Percentiles rank a stretch among this genome's conserved stretches.
Conservation (phyloP, 1,140 invertebrate genomes). For the Dendrolimus punctatus region DNA sequence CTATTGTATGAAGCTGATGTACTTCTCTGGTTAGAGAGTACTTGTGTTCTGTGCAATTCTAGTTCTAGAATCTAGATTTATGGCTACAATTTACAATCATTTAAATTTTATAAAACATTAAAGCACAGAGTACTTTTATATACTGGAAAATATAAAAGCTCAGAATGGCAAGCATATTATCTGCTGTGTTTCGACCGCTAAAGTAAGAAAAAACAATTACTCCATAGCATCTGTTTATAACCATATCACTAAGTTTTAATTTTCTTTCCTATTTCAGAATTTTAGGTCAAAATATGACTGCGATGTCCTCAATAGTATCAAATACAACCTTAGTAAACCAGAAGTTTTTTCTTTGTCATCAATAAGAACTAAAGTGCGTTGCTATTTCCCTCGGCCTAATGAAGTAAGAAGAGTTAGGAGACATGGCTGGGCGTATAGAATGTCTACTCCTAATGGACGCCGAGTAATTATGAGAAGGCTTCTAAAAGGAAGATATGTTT, state of each 20-base stretch:
- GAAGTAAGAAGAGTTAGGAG: constrained; percentile 79
- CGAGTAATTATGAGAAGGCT: constrained; percentile 82
- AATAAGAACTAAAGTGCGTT: constrained; percentile 67
- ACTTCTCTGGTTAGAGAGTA: too few relatives aligned
- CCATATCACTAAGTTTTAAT: background rate
- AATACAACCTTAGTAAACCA: constrained; percentile 31
- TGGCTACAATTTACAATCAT: too few relatives aligned
- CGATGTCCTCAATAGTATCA: constrained; percentile 17
- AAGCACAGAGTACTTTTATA: too few relatives aligned
- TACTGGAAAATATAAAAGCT: too few relatives aligned
- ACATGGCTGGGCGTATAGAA: constrained; percentile 79
- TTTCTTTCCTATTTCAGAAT: constrained; percentile 26
- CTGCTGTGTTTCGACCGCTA: too few relatives aligned
- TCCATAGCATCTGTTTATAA: too few relatives aligned
- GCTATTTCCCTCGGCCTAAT: constrained; percentile 81
- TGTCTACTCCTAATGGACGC: constrained; percentile 78
- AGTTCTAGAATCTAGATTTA: too few relatives aligned
- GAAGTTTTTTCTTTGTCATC: constrained; percentile 37
- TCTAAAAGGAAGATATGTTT: constrained; percentile 79
- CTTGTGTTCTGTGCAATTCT: too few relatives aligned
- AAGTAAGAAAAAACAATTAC: too few relatives aligned
- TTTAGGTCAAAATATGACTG: constrained; percentile 27
- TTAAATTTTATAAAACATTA: too few relatives aligned
- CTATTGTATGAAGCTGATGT: too few relatives aligned
- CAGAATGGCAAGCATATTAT: too few relatives aligned